These are phyloP conservation scores for Sebastes cheni DNA, from an alignment of 2,797 vertebrate species.

Conservation along the genomic window DNA sequence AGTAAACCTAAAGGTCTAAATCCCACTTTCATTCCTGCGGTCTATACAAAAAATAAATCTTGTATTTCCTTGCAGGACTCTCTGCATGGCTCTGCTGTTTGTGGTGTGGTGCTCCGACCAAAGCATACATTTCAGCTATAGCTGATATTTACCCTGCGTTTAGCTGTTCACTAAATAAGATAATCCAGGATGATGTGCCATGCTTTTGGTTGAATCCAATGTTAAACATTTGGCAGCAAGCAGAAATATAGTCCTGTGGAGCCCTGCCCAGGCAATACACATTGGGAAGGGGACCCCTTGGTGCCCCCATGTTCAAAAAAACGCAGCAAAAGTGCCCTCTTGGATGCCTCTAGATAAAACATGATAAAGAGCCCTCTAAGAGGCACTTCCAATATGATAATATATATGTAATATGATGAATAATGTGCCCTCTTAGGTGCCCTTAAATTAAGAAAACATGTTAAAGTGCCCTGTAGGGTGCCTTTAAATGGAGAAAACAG, in stretches of 20 bases:
- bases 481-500: no score
- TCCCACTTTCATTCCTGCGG: neutral
- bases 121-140: neutral
- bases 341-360: neutral
- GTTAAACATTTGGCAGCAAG: neutral
- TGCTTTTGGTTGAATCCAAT: constrained; percentile 17
- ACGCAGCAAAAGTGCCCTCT: neutral
- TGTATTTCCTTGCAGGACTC: neutral
- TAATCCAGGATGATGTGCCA: constrained; percentile 46
- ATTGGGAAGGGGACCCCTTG: neutral
- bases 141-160: constrained; percentile 12
- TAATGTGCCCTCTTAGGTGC: no score
- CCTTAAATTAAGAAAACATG: no score
- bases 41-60: neutral
- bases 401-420: no score
- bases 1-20: neutral
- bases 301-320: neutral
- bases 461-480: no score
- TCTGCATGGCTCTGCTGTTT: neutral
- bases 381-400: no score
- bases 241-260: neutral
- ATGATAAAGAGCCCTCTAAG: neutral
- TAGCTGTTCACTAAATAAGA: constrained; percentile 17
- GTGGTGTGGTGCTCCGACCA: neutral
- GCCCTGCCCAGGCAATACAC: neutral